Percentiles rank a stretch among this genome's conserved stretches.
These are phyloP conservation scores for Bubo bubo DNA, from an alignment of 2,113 vertebrate species.

Conservation along the genomic window DNA sequence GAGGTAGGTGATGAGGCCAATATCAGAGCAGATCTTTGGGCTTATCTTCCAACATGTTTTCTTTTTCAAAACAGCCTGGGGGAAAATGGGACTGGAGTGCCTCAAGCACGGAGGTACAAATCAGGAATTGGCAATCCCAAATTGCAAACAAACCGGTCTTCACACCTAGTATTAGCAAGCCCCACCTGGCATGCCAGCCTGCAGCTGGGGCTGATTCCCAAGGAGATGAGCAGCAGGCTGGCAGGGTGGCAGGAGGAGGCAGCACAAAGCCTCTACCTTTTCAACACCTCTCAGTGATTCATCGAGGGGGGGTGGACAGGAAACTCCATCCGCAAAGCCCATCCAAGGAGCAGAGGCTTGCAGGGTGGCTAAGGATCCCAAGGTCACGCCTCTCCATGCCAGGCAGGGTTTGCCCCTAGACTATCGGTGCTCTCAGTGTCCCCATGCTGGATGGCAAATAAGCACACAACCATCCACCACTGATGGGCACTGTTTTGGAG, in stretches of 20 bases:
- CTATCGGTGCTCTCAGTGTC: background rate
- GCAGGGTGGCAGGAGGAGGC: background rate
- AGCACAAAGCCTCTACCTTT: background rate
- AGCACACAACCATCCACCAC: rapidly evolving
- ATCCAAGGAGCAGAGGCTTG: background rate
- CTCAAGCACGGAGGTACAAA: background rate
- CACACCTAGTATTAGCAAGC: background rate
- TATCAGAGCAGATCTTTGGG: background rate
- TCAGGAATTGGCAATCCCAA: background rate
- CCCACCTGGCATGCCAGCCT: background rate
- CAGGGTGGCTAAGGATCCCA: background rate
- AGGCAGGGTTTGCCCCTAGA: background rate
- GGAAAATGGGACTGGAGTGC: background rate
- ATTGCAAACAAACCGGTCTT: background rate
- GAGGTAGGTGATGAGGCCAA: background rate
- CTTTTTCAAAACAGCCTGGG: background rate
- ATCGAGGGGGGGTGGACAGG: background rate
- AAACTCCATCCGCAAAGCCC: background rate
- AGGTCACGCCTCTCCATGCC: background rate
- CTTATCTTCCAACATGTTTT: background rate
- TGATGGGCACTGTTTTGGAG: rapidly evolving
- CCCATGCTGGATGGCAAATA: background rate
- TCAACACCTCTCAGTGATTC: background rate
- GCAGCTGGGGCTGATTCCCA: conserved; percentile 1
- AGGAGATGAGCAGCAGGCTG: background rate